These are phyloP conservation scores for Euphonia xanthogaster DNA, from an alignment of 2,797 vertebrate genomes.

Conservation along the genomic window DNA sequence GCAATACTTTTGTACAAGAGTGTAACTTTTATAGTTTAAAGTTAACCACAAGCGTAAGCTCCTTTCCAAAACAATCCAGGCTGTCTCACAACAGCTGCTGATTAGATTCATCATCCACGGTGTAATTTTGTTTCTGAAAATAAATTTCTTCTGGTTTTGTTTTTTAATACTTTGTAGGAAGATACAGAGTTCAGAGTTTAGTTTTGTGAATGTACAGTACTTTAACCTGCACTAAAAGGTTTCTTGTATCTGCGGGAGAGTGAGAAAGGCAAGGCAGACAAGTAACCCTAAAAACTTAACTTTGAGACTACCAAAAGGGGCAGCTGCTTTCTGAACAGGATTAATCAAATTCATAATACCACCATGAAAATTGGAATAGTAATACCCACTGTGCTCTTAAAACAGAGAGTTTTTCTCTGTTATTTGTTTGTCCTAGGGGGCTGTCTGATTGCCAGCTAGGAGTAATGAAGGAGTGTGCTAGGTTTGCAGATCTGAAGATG, in stretches of 20 bases:
- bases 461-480: neutral
- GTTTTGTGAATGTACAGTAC: conserved; percentile 54
- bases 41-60: neutral
- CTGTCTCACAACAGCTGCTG: conserved; percentile 54
- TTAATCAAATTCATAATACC: neutral
- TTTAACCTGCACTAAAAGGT: conserved; percentile 8
- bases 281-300: neutral
- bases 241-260: neutral
- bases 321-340: conserved; percentile 7
- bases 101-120: neutral
- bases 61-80: conserved; percentile 9
- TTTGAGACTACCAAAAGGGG: neutral
- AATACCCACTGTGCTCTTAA: neutral
- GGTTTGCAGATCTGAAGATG: neutral
- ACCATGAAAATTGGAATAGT: neutral
- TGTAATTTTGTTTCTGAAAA: conserved; percentile 27
- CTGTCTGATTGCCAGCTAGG: neutral
- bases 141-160: neutral
- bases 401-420: neutral
- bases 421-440: neutral
- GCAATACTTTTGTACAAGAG: conserved; percentile 49
- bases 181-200: neutral
- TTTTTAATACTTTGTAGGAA: conserved; percentile 28
- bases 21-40: conserved; percentile 18
- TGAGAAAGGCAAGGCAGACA: neutral